Evolutionary conservation across 2,113 vertebrate species (phyloP).

Genomic region (Perccottus glenii): DNA sequence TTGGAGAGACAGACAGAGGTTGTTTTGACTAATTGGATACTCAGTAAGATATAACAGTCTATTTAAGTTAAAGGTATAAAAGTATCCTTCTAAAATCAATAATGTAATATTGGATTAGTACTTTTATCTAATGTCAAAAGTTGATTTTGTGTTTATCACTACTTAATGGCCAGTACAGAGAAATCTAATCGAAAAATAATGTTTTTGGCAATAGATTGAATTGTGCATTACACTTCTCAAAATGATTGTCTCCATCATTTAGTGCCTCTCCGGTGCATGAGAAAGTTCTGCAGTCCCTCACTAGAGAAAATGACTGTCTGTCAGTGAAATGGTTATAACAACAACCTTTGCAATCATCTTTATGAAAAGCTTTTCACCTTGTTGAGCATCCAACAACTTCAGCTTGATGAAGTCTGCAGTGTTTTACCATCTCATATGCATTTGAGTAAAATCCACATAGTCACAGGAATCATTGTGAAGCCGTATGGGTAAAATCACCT

Average conservation of each 20-base stretch:
- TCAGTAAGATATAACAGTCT: too few species aligned
- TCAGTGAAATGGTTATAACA: constrained; percentile 4
- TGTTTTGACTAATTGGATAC: too few species aligned
- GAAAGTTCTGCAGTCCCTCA: not conserved
- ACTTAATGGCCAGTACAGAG: too few species aligned
- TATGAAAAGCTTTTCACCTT: constrained; percentile 14
- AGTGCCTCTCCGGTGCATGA: not conserved
- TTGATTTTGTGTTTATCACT: too few species aligned
- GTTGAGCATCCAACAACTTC: constrained; percentile 8
- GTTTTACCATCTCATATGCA: constrained; percentile 9
- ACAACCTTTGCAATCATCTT: constrained; percentile 9
- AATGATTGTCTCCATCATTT: too few species aligned
- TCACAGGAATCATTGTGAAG: constrained; percentile 34
- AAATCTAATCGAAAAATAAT: constrained; percentile 1
- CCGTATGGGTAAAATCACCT: constrained; percentile 21
- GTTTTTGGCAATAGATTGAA: not conserved
- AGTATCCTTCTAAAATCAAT: too few species aligned
- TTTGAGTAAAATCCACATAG: constrained; percentile 18
- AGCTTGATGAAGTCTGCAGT: constrained; percentile 30
- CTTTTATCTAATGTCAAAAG: too few species aligned
- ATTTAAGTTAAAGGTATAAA: too few species aligned
- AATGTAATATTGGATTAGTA: too few species aligned
- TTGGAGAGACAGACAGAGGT: too few species aligned
- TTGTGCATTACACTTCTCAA: not conserved
- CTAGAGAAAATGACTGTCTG: not conserved